Evolutionary conservation across 1,140 invertebrate genomes (phyloP).

Genomic region (Drosophila pseudoananassae): DNA sequence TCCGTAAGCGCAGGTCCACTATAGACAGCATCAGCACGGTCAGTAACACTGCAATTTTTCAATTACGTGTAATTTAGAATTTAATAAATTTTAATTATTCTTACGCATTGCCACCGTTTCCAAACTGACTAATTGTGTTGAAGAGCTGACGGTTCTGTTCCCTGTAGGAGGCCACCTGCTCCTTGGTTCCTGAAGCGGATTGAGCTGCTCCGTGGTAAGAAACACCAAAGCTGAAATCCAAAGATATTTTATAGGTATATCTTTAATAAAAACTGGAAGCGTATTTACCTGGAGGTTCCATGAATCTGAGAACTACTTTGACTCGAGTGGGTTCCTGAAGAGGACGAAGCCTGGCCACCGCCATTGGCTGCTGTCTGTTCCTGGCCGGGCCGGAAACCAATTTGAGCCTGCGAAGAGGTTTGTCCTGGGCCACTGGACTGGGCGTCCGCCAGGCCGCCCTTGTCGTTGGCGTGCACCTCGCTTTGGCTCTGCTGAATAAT

Average conservation of each 20-base stretch:
- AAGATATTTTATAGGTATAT: neutral
- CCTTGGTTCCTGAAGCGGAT: constrained; percentile 89
- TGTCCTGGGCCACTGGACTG: constrained; percentile 92
- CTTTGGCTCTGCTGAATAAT: constrained; percentile 88
- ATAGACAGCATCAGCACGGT: constrained; percentile 74
- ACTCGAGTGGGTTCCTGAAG: constrained; percentile 89
- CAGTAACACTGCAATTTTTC: constrained; percentile 62
- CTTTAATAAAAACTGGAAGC: neutral
- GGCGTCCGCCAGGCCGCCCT: constrained; percentile 92
- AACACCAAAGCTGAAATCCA: constrained; percentile 87
- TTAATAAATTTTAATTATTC: neutral
- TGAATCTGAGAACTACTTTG: constrained; percentile 91
- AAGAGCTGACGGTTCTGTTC: constrained; percentile 83
- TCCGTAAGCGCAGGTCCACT: constrained; percentile 64
- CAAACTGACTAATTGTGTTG: constrained; percentile 83
- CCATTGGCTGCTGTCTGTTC: constrained; percentile 86
- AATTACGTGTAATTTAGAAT: no score
- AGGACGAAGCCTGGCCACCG: constrained; percentile 90
- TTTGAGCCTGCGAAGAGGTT: constrained; percentile 93
- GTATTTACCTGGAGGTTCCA: constrained; percentile 86
- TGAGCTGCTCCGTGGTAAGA: constrained; percentile 92
- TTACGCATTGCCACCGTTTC: constrained; percentile 67
- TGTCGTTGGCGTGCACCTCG: constrained; percentile 86
- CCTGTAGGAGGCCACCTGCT: constrained; percentile 84
- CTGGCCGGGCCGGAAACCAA: constrained; percentile 91